Percentiles rank a stretch among this genome's conserved stretches.
Evolutionary conservation across 1,140 invertebrate genomes (phyloP).

Genomic region (Leptinotarsa texana): DNA sequence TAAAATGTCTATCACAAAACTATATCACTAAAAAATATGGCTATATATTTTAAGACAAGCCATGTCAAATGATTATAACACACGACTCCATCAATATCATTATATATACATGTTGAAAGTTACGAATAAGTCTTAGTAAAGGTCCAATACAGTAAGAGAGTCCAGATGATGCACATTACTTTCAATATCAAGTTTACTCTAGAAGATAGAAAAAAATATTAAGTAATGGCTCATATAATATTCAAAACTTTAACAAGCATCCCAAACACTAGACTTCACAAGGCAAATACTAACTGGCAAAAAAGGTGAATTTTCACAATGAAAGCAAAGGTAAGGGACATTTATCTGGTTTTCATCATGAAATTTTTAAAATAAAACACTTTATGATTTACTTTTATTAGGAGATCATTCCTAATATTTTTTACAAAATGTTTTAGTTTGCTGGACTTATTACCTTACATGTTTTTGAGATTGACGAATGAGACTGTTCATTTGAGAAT

Average conservation of each 20-base stretch:
- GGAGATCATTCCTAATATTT: not conserved
- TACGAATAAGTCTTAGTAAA: not conserved
- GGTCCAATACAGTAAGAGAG: not conserved
- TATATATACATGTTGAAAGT: not conserved
- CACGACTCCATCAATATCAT: not conserved
- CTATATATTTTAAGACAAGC: slow-evolving; percentile 24
- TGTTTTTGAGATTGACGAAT: not conserved
- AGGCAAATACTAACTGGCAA: no score
- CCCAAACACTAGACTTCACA: no score
- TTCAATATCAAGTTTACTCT: not conserved
- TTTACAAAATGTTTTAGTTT: not conserved
- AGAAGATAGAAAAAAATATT: slow-evolving; percentile 10
- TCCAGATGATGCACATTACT: slow-evolving; percentile 7
- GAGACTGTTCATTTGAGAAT: no score
- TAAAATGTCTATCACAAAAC: slow-evolving; percentile 23
- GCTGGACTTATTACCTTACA: not conserved
- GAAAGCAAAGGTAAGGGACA: no score
- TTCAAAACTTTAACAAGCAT: no score
- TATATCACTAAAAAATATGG: slow-evolving; percentile 30
- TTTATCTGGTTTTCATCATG: not conserved
- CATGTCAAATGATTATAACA: not conserved
- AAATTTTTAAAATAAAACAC: not conserved
- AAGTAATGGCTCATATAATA: not conserved
- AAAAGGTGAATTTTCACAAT: no score
- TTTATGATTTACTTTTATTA: not conserved